Evolutionary conservation across 2,113 vertebrate genomes (phyloP).

Genomic region (Tonatia bakeri): DNA sequence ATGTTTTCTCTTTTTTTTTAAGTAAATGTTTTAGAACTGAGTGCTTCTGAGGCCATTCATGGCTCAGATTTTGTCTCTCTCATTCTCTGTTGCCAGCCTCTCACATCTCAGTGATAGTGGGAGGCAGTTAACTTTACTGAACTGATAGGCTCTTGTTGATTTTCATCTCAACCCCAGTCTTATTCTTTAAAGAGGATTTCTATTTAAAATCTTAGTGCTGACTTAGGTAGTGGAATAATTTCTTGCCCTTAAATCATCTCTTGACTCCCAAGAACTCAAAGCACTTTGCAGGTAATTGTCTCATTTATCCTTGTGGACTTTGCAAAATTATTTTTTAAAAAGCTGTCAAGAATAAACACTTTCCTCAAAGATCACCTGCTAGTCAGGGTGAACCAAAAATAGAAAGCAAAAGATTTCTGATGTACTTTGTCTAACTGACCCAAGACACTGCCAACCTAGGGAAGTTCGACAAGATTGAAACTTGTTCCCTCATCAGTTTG

Average conservation of each 20-base stretch:
- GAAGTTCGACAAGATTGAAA: not conserved
- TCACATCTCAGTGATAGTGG: not conserved
- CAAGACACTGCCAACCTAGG: not conserved
- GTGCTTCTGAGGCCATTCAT: not conserved
- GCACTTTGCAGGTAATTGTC: slow-evolving; percentile 21
- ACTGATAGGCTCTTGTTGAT: not conserved
- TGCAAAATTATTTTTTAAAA: not conserved
- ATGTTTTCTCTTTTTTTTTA: not conserved
- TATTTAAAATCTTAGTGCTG: not conserved
- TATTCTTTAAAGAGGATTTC: not conserved
- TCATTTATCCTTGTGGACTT: slow-evolving; percentile 37
- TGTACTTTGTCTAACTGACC: not conserved
- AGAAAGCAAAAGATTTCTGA: not conserved
- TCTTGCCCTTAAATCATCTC: not conserved
- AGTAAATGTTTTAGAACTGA: not conserved
- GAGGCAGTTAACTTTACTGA: not conserved
- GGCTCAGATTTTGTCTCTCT: not conserved
- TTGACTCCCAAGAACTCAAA: not conserved
- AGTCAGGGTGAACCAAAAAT: not conserved
- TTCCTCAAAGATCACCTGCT: slow-evolving; percentile 12
- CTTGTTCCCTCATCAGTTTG: not conserved
- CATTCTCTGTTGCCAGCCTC: not conserved
- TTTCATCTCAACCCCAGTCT: not conserved
- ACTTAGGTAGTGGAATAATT: not conserved
- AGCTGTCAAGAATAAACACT: slow-evolving; percentile 27